Conservation (phyloP, 2,113 vertebrate species). For the Caretta caretta region DNA sequence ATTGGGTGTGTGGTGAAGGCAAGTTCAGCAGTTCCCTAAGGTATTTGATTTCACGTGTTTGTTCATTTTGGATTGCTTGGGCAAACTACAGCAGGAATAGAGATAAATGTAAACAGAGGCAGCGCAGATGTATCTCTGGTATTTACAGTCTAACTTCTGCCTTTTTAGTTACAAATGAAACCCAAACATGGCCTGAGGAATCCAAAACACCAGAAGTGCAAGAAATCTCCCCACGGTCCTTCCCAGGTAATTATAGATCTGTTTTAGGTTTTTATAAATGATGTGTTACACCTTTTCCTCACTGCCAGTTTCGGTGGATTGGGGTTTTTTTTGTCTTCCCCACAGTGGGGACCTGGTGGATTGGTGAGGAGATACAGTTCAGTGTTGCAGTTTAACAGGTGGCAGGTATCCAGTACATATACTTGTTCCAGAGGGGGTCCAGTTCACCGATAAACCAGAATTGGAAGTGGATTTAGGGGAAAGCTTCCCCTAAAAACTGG, state of each 20-base stretch:
- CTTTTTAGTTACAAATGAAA: slow-evolving; percentile 80
- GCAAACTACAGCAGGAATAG: slow-evolving; percentile 10
- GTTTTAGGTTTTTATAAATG: slow-evolving; percentile 22
- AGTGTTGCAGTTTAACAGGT: background rate
- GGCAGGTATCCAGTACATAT: background rate
- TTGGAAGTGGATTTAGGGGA: background rate
- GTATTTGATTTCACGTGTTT: background rate
- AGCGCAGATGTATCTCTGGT: background rate
- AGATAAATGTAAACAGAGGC: slow-evolving; percentile 9
- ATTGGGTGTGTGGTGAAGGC: background rate
- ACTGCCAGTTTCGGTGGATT: background rate
- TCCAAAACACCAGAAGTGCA: slow-evolving; percentile 81
- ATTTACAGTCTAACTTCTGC: slow-evolving; percentile 47
- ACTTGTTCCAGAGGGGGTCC: background rate
- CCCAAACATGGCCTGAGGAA: slow-evolving; percentile 75
- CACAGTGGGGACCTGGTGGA: background rate
- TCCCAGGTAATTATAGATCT: slow-evolving; percentile 75
- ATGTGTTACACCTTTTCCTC: background rate
- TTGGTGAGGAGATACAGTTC: background rate
- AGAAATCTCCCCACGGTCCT: slow-evolving; percentile 71
- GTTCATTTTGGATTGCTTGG: slow-evolving; percentile 9
- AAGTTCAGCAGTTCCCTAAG: background rate
- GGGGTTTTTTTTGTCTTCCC: background rate
- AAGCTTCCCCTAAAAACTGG: background rate
- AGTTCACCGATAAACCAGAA: background rate